A percentile compares a stretch with the other conserved stretches of the same genome.
Conservation (phyloP, 2,113 vertebrate species). For the Glaucomys volans region DNA sequence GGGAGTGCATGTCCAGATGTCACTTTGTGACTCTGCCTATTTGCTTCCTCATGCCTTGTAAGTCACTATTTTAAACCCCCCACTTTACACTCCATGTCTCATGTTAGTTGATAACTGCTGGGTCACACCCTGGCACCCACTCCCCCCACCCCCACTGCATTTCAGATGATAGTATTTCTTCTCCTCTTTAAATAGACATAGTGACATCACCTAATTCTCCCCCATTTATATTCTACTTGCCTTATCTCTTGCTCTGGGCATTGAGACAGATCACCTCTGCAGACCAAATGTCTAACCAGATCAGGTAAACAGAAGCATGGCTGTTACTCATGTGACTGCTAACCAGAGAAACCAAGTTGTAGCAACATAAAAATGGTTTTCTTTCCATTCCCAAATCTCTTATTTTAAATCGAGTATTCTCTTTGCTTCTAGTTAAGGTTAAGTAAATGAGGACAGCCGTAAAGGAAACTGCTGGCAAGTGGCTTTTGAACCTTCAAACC, state of each 20-base stretch:
- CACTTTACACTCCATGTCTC: neutral
- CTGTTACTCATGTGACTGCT: neutral
- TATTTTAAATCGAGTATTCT: neutral
- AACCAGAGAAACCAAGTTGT: neutral
- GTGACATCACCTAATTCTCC: neutral
- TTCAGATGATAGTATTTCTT: slow-evolving; percentile 56
- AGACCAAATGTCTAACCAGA: neutral
- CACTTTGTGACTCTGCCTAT: slow-evolving; percentile 1
- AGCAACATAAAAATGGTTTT: neutral
- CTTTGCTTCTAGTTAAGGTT: slow-evolving; percentile 34
- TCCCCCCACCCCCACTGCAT: neutral
- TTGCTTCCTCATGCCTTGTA: neutral
- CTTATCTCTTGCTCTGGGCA: slow-evolving; percentile 21
- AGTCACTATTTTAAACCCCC: neutral
- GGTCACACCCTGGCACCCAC: neutral
- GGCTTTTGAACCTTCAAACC: slow-evolving; percentile 37
- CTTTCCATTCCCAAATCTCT: neutral
- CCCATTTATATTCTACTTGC: neutral
- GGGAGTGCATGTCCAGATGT: neutral
- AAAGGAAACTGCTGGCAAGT: neutral
- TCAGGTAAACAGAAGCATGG: neutral
- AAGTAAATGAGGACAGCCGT: neutral
- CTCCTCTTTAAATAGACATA: slow-evolving; percentile 57
- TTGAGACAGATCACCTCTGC: neutral
- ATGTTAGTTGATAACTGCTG: slow-evolving; percentile 3